phyloP scores from a whole-genome alignment of 1,140 invertebrate species.

The Cydia fagiglandana region DNA sequence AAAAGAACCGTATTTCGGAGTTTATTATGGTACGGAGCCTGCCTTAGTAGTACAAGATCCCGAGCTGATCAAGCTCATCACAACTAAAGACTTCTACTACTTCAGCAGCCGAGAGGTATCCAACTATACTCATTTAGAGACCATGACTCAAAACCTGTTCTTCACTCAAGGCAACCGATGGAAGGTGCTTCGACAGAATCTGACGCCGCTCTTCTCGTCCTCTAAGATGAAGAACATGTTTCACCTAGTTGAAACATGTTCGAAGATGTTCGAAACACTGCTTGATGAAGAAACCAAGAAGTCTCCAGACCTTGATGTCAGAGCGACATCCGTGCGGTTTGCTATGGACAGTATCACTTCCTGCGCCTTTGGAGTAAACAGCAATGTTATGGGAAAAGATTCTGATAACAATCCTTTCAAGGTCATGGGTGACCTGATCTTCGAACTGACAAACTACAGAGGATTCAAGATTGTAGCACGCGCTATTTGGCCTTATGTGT shows the following conservation, averaged over 20 bases:
- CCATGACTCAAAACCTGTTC: slow-evolving; percentile 59
- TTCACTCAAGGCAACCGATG: slow-evolving; percentile 72
- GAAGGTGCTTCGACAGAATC: slow-evolving; percentile 79
- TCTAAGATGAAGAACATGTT: slow-evolving; percentile 82
- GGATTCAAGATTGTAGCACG: slow-evolving; percentile 37
- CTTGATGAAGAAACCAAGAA: slow-evolving; percentile 46
- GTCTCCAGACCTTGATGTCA: slow-evolving; percentile 59
- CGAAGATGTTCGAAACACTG: slow-evolving; percentile 54
- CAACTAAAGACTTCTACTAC: slow-evolving; percentile 76
- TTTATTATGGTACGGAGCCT: slow-evolving; percentile 64
- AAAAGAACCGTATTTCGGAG: slow-evolving; percentile 64
- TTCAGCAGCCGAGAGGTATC: slow-evolving; percentile 75
- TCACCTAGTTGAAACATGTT: slow-evolving; percentile 67
- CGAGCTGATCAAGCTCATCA: slow-evolving; percentile 73
- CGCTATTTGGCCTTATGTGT: slow-evolving; percentile 50
- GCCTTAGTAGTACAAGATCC: slow-evolving; percentile 70
- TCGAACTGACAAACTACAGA: slow-evolving; percentile 38
- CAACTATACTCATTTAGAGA: slow-evolving; percentile 69
- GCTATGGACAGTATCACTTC: slow-evolving; percentile 81
- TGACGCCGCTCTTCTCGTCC: slow-evolving; percentile 81
- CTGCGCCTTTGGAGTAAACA: slow-evolving; percentile 80
- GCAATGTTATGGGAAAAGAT: slow-evolving; percentile 70
- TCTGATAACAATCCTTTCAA: slow-evolving; percentile 72
- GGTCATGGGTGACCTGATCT: slow-evolving; percentile 63
- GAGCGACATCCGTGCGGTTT: slow-evolving; percentile 73